phyloP scores from a whole-genome alignment of 2,113 vertebrate genomes.

The Anoura caudifer region DNA sequence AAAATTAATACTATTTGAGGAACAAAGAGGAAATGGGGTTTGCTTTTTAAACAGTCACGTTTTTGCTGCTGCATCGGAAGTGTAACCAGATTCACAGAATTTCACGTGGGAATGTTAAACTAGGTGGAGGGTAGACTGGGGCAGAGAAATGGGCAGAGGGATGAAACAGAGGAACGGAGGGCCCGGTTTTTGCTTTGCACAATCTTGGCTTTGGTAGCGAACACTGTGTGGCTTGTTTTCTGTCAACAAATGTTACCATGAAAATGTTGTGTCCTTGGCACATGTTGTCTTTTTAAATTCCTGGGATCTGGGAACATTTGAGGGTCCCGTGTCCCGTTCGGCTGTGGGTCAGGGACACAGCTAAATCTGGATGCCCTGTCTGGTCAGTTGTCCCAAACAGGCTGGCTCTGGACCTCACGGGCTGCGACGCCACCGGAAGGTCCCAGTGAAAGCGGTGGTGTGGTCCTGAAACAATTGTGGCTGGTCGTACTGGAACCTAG shows the following conservation, averaged over 20 bases:
- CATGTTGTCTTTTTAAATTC: not conserved
- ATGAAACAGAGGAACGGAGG: not conserved
- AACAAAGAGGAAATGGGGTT: constrained; percentile 31
- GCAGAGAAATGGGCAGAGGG: not conserved
- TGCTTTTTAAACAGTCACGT: constrained; percentile 28
- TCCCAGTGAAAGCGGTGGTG: accelerated
- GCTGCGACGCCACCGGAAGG: not conserved
- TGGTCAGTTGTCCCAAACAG: not conserved
- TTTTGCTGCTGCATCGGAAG: constrained; percentile 44
- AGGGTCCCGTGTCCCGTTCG: not conserved
- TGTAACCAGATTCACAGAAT: not conserved
- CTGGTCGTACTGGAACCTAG: not conserved
- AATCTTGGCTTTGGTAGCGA: not conserved
- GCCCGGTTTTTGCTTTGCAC: not conserved
- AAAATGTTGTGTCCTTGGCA: not conserved
- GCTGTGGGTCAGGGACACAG: not conserved
- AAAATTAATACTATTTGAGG: constrained; percentile 44
- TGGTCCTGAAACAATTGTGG: not conserved
- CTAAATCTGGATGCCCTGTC: not conserved
- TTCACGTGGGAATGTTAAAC: not conserved
- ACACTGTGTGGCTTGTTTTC: not conserved
- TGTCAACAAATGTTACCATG: not conserved
- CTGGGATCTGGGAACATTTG: not conserved
- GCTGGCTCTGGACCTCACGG: not conserved
- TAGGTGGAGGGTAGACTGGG: not conserved